These are phyloP conservation scores for Enteromius trimaculatus DNA, from an alignment of 2,797 vertebrate species.

Conservation along the genomic window DNA sequence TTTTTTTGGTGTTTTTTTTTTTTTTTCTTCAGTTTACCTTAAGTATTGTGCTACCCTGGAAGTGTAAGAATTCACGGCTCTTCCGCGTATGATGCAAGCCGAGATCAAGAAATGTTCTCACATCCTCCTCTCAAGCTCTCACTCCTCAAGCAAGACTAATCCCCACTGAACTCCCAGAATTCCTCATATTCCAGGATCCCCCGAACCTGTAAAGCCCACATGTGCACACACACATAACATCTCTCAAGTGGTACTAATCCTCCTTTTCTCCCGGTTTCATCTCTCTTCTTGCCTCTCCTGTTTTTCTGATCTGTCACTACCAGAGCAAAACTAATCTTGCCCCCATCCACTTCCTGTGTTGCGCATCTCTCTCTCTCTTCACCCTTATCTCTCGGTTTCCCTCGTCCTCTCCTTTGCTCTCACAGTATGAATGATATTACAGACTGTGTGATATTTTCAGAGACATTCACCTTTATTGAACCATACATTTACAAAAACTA, in stretches of 20 bases:
- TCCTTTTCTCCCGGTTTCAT: slow-evolving; percentile 70
- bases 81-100: slow-evolving; percentile 49
- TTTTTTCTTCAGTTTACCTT: not conserved
- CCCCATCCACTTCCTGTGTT: slow-evolving; percentile 44
- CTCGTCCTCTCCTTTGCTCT: not conserved
- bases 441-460: not conserved
- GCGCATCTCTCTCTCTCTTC: slow-evolving; percentile 36
- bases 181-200: slow-evolving; percentile 60
- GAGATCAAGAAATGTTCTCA: slow-evolving; percentile 66
- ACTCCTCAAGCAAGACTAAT: slow-evolving; percentile 78
- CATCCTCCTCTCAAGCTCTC: slow-evolving; percentile 71
- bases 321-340: slow-evolving; percentile 80
- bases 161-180: slow-evolving; percentile 77
- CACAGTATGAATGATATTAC: slow-evolving; percentile 5
- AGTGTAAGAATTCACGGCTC: slow-evolving; percentile 2
- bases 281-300: slow-evolving; percentile 70
- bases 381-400: slow-evolving; percentile 44
- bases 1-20: not conserved
- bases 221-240: not conserved
- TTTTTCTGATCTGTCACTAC: slow-evolving; percentile 81
- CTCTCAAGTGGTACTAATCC: slow-evolving; percentile 80
- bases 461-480: not conserved
- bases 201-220: not conserved
- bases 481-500: not conserved
- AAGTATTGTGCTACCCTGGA: not conserved